Evolutionary conservation across 2,888 invertebrate genomes (phyloP).

Genomic region (Noctua fimbriata): DNA sequence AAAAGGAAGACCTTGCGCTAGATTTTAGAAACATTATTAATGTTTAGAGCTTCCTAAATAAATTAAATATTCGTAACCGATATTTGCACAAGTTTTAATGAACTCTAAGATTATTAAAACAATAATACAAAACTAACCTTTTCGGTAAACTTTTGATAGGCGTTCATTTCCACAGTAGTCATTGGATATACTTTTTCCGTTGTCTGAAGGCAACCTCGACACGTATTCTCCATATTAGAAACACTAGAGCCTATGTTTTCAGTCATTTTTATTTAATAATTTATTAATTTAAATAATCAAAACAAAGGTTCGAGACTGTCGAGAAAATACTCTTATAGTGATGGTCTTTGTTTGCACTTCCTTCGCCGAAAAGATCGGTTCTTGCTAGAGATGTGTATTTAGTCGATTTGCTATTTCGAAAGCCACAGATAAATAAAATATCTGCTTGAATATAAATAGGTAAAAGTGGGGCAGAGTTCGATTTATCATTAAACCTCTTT

Average conservation of each 20-base stretch:
- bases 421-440: not conserved
- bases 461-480: not conserved
- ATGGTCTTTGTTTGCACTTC: slow-evolving; percentile 24
- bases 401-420: slow-evolving; percentile 27
- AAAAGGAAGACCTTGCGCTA: not conserved
- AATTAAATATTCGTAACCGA: not conserved
- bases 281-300: not conserved
- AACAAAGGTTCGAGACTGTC: slow-evolving; percentile 28
- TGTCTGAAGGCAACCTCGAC: slow-evolving; percentile 74
- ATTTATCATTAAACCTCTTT: not conserved
- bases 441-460: not conserved
- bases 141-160: slow-evolving; percentile 68
- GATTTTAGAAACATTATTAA: not conserved
- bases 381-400: slow-evolving; percentile 9
- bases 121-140: slow-evolving; percentile 67
- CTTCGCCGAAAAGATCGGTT: slow-evolving; percentile 36
- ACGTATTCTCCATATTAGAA: slow-evolving; percentile 61
- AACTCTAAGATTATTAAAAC: slow-evolving; percentile 8
- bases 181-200: slow-evolving; percentile 70
- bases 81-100: not conserved
- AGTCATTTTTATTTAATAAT: slow-evolving; percentile 54
- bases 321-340: slow-evolving; percentile 39
- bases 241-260: slow-evolving; percentile 59
- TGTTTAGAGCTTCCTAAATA: not conserved
- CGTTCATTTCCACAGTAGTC: slow-evolving; percentile 68